Evolutionary conservation across 2,888 invertebrate genomes (phyloP).

Genomic region (Taenaris catops): DNA sequence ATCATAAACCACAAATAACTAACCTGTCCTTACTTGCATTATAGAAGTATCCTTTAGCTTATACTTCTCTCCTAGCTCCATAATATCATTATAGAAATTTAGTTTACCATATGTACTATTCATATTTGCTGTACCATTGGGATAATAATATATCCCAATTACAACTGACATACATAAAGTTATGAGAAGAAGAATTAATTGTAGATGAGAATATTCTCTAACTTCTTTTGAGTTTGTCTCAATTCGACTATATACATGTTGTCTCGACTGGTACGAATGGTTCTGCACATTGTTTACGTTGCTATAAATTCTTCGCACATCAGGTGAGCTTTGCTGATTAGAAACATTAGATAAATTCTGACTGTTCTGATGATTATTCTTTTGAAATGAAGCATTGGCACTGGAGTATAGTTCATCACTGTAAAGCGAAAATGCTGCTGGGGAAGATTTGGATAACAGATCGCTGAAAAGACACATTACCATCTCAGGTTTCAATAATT

Average conservation of each 20-base stretch:
- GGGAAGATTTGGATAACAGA: conserved; percentile 57
- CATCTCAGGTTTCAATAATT: conserved; percentile 35
- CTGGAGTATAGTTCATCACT: conserved; percentile 39
- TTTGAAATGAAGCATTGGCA: background rate
- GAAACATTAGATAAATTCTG: conserved; percentile 6
- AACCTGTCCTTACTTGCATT: conserved; percentile 55
- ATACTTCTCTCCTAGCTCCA: conserved; percentile 47
- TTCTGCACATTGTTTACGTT: conserved; percentile 1
- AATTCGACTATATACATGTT: background rate
- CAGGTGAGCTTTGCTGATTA: conserved; percentile 4
- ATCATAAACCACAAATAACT: no score
- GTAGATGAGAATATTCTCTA: no score
- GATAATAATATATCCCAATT: background rate
- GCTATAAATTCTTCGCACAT: conserved; percentile 1
- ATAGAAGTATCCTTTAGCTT: conserved; percentile 48
- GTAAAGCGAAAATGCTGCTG: conserved; percentile 54
- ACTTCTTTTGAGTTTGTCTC: no score
- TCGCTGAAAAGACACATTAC: conserved; percentile 60
- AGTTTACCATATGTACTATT: conserved; percentile 36
- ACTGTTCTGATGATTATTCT: conserved; percentile 10
- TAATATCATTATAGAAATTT: conserved; percentile 49
- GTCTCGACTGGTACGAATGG: background rate
- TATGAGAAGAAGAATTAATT: no score
- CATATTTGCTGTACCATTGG: background rate
- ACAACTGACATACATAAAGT: background rate